Conservation (phyloP, 2,113 vertebrate genomes). For the Chaetura pelagica region DNA sequence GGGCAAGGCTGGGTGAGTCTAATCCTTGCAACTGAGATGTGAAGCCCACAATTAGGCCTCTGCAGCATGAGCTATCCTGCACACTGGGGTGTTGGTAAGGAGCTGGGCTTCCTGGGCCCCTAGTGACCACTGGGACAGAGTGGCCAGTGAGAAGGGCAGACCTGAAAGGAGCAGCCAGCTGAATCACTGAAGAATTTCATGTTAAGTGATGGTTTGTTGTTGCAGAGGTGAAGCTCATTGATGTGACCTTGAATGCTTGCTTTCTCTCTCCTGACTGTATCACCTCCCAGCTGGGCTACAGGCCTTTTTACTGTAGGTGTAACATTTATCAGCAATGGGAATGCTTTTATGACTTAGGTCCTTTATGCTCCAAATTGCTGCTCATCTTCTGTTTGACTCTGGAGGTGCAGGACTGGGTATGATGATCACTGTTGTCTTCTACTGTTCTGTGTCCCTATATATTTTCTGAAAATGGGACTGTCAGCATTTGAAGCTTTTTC, state of each 20-base stretch:
- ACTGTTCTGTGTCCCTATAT: background rate
- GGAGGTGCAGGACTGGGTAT: background rate
- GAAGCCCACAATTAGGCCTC: background rate
- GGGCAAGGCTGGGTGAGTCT: background rate
- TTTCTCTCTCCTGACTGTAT: background rate
- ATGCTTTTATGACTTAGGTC: background rate
- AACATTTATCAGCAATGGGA: background rate
- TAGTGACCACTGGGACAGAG: background rate
- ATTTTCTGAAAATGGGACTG: background rate
- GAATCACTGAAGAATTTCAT: accelerated
- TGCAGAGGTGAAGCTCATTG: background rate
- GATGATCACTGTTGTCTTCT: background rate
- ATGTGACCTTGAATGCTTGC: accelerated
- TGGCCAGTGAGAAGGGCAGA: background rate
- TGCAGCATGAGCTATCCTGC: background rate
- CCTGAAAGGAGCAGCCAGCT: background rate
- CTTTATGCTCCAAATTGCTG: background rate
- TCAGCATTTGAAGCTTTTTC: background rate
- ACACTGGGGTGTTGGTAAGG: background rate
- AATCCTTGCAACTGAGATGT: background rate
- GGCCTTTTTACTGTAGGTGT: background rate
- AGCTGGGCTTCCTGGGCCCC: background rate
- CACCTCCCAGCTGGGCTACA: no score
- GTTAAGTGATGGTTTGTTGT: background rate
- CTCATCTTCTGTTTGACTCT: background rate